phyloP scores from a whole-genome alignment of 2,113 vertebrate species.

The Drymodes brunneopygia region DNA sequence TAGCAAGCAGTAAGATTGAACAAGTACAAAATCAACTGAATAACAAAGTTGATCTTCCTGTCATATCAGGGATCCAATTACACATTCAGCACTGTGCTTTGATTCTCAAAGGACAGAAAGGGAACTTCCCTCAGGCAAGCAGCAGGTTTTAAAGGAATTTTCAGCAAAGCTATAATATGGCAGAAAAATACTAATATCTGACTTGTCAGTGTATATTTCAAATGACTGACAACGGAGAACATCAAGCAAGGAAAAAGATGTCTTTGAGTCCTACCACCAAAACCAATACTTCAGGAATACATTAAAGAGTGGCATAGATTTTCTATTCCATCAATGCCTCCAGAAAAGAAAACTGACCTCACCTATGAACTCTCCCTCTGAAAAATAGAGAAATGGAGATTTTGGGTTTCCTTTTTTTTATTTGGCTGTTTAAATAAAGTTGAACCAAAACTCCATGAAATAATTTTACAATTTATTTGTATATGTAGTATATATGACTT shows the following conservation, averaged over 20 bases:
- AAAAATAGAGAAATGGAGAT: background rate
- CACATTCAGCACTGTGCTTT: background rate
- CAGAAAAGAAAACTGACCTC: background rate
- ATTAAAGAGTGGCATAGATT: background rate
- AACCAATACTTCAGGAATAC: background rate
- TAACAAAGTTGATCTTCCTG: background rate
- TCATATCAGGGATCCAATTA: background rate
- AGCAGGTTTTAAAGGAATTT: background rate
- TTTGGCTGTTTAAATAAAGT: background rate
- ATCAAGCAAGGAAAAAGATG: background rate
- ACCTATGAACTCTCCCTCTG: background rate
- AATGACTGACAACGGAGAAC: background rate
- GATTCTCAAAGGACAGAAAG: background rate
- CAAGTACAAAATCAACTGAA: background rate
- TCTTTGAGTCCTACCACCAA: background rate
- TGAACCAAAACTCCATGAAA: background rate
- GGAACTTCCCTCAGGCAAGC: background rate
- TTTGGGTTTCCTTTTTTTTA: background rate
- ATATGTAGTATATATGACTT: background rate
- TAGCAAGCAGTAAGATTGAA: background rate
- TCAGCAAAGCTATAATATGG: background rate
- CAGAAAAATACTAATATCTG: background rate
- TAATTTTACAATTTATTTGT: background rate
- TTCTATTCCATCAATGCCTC: background rate
- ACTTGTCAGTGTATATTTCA: background rate